Evolutionary conservation across 1,140 invertebrate genomes (phyloP), one percentile per base, ranked within the genome.

Genomic region (Drosophila takahashii): DNA sequence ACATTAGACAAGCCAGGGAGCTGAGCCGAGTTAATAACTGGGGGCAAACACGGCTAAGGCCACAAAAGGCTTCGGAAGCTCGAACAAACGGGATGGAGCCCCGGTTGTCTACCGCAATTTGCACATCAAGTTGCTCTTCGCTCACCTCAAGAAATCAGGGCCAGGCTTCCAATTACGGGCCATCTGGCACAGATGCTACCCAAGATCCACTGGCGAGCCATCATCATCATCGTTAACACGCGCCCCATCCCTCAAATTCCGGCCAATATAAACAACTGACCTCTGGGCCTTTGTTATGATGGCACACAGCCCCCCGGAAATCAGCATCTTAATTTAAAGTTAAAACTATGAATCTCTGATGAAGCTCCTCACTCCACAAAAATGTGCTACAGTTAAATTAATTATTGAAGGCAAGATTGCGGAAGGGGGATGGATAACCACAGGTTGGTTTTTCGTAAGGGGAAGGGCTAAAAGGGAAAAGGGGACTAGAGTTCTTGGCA

Each of bases 331-430:
- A 78, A 86, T 81, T 86, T 89, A 83, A 87, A 79, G 79, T 79
- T 84, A 52, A 72, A 87, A 87, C 84, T 89, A 87, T 87, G 84
- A 89, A 87, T 87, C 62, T 67, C 81, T 87, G 76, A 87, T 89
- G 86, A 89, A 58, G 75, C 70, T 47, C 8, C 11, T 37, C 36
- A 50, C 51, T 29, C 58, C 34, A 61, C 62, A 58, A 59, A 60
- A 78, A 79, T 69, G 67, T 86, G 78, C 86, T 86, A 77, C 70
- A 75, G 66, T 54, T 79, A 89, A 86, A 89, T 86, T 86, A 86
- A 86, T 86, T 87, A 86, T 86, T 79, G 84, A 86, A 69, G 51
- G 7, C n/a, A 22, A 18, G 42, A 8, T n/a, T 47, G 13, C 3
- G 16, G 37, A 8, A 8, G 11, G 7, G 9, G 22, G 16, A 47